Conservation (phyloP, 2,888 invertebrate genomes). For the Oxytorus armatus region DNA sequence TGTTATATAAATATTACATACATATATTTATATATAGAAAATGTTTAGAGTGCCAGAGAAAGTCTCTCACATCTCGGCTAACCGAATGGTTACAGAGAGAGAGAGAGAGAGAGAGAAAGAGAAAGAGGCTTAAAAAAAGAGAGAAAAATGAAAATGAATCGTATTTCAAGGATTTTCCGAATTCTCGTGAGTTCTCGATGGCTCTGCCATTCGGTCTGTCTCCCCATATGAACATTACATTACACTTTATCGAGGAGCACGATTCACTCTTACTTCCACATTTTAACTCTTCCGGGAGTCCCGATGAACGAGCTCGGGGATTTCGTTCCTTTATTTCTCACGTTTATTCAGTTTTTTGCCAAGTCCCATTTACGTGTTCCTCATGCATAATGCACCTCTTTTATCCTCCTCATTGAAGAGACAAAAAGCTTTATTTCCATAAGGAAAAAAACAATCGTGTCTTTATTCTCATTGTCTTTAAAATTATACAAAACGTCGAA, state of each 20-base stretch:
- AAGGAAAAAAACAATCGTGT: no score
- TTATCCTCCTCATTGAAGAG: no score
- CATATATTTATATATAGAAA: constrained; percentile 7
- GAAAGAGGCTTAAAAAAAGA: not conserved
- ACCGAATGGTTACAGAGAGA: not conserved
- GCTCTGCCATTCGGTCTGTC: not conserved
- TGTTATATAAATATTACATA: not conserved
- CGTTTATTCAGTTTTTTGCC: constrained; percentile 16
- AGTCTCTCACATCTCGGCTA: constrained; percentile 2
- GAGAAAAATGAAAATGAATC: not conserved
- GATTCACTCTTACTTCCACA: constrained; percentile 29
- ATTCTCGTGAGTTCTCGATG: not conserved
- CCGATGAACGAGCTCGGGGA: constrained; percentile 34
- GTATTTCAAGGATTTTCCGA: not conserved
- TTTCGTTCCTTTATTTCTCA: constrained; percentile 20
- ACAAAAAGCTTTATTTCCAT: no score
- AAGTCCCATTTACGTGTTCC: not conserved
- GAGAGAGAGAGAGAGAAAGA: no score
- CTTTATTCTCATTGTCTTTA: no score
- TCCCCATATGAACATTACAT: not conserved
- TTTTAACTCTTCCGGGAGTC: constrained; percentile 25
- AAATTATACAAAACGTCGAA: no score
- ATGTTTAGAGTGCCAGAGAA: not conserved
- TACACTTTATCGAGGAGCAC: not conserved
- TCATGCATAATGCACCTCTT: no score